Conservation (phyloP, 2,797 vertebrate genomes). For the Sciurus carolinensis region DNA sequence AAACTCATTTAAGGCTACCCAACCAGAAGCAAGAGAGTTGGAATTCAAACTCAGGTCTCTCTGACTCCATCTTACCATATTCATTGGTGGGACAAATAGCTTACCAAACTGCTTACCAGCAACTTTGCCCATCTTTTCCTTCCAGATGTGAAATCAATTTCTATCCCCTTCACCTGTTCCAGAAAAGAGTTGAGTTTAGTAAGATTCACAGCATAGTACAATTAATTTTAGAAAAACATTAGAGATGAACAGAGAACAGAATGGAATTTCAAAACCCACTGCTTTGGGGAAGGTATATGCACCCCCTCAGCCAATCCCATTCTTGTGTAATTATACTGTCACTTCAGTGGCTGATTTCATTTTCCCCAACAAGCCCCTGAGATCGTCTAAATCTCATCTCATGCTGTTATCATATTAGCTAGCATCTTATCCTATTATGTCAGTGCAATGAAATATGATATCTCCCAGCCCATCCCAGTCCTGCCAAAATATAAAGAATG, state of each 20-base stretch:
- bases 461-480: conserved; percentile 57
- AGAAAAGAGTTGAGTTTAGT: conserved; percentile 42
- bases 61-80: background rate
- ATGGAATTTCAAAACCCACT: conserved; percentile 53
- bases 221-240: conserved; percentile 70
- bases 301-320: background rate
- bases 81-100: background rate
- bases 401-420: conserved; percentile 78
- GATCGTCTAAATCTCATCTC: conserved; percentile 79
- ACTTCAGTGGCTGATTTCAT: conserved; percentile 75
- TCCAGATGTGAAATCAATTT: conserved; percentile 55
- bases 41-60: conserved; percentile 24
- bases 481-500: conserved; percentile 67
- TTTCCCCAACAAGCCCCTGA: conserved; percentile 60
- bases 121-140: conserved; percentile 29
- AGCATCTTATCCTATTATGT: conserved; percentile 82
- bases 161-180: background rate
- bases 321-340: conserved; percentile 63
- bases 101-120: background rate
- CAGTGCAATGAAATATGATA: conserved; percentile 71
- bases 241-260: conserved; percentile 48
- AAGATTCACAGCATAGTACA: conserved; percentile 32
- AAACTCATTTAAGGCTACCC: background rate
- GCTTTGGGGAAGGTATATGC: background rate
- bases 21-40: background rate